Evolutionary conservation across 92 coral and sea anemone species (phyloP).

Genomic region (Isaurus tuberculatus): DNA sequence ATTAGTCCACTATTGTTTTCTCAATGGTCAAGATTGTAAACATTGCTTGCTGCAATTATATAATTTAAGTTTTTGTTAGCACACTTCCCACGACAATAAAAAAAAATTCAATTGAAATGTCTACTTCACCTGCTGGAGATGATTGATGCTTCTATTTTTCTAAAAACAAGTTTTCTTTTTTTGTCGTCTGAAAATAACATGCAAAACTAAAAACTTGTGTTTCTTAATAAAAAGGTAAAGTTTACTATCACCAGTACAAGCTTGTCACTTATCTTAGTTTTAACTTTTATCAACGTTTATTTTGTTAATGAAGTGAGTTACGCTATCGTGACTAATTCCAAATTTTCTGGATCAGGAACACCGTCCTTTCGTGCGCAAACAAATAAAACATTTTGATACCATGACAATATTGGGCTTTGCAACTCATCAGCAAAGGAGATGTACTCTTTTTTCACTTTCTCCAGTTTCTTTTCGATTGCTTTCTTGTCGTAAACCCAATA

Average conservation of each 20-base stretch:
- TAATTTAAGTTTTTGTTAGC: not conserved
- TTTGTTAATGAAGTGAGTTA: too few species aligned
- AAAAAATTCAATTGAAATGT: not conserved
- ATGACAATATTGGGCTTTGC: not conserved
- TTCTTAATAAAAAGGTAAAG: too few species aligned
- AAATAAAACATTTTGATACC: slow-evolving; percentile 8
- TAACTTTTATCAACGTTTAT: too few species aligned
- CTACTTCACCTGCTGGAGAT: not conserved
- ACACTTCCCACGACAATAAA: not conserved
- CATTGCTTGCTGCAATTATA: not conserved
- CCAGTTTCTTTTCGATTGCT: not conserved
- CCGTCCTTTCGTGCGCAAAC: slow-evolving; percentile 16
- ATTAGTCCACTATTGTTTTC: not conserved
- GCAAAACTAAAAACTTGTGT: not conserved
- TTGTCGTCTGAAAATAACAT: not conserved
- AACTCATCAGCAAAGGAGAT: not conserved
- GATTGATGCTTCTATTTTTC: too few species aligned
- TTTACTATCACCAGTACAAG: too few species aligned
- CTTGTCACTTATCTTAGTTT: too few species aligned
- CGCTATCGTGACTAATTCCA: slow-evolving; percentile 6
- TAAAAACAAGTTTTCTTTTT: too few species aligned
- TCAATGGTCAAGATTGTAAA: not conserved
- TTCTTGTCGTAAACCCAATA: slow-evolving; percentile 27
- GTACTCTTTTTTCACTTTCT: not conserved
- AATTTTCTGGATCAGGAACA: not conserved